Base-by-base conservation (phyloP, 2,797 vertebrate species). In the Scarus forsteni region DNA sequence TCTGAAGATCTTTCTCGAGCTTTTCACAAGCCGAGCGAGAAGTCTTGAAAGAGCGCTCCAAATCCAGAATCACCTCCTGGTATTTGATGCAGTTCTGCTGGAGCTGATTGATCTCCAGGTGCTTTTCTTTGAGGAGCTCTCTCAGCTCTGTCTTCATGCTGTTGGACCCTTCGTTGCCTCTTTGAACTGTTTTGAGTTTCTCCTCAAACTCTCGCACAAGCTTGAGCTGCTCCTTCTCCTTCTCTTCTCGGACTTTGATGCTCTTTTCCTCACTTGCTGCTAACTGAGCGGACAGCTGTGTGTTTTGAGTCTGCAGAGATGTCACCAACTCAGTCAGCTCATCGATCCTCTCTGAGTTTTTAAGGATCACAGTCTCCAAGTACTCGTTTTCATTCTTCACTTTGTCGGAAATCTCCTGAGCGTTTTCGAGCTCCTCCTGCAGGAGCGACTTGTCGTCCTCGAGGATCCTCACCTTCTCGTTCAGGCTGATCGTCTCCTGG, bases 71-170 rank as follows among this genome's bases (percentile, higher is more conserved):
- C 60, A 96, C 48, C 55, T 96, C 96, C 75, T 98, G 97, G 84
- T 96, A 96, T 78, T 83, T 92, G 27, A 98, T 94, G 54, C 95
- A 97, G 93, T 96, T 95, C 8, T 94, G 94, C 15, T 98, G 96
- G 57, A 98, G 89, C 36, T 95, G 94, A 59, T 89, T 97, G 50
- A 96, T 94, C 89, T 97, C 95, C 65, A 93, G 95, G 48, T 98
- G 97, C 52, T 98, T 98, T 68, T 97, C 96, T 73, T 92, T 96
- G 3, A 98, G 91, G 5, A 98, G 93, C 63, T 97, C 97, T 55
- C 94, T 95, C 53, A 98, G 85, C 45, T 98, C 96, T 77, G 91
- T 96, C 0, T 93, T 95, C 79, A 92, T 85, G 15, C 86, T 96
- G 75, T 95, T 96, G 46, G 94, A 94, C 14, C 95, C 95, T 15